phyloP scores from a whole-genome alignment of 2,113 vertebrate species.

The Heterotilapia buettikoferi region DNA sequence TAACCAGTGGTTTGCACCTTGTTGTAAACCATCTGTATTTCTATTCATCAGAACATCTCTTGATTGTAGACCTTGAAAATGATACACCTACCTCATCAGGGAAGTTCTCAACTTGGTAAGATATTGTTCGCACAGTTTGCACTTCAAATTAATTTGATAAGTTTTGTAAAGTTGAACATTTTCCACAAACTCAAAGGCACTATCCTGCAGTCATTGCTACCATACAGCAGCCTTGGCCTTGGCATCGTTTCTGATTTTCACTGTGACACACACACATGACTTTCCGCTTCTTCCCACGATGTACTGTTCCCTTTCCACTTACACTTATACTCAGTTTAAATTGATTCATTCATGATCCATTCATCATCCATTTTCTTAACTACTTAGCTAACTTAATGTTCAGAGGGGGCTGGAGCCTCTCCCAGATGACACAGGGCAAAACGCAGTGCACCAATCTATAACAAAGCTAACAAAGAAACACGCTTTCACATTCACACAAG shows the following conservation, averaged over 20 bases:
- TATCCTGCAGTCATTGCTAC: background rate
- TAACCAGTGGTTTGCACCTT: background rate
- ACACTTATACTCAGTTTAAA: background rate
- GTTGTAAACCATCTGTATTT: background rate
- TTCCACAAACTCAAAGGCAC: background rate
- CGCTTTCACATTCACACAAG: background rate
- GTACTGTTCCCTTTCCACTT: background rate
- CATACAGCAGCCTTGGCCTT: background rate
- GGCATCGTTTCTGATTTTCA: background rate
- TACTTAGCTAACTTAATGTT: background rate
- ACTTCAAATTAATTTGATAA: background rate
- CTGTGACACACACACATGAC: background rate
- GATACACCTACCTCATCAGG: background rate
- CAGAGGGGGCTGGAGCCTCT: background rate
- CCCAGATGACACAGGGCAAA: background rate
- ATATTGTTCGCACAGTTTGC: background rate
- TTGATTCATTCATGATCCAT: background rate
- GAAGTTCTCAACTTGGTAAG: background rate
- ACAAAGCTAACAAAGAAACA: background rate
- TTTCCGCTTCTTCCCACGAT: background rate
- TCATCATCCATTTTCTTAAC: background rate
- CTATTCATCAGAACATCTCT: background rate
- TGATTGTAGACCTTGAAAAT: background rate
- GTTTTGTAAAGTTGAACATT: background rate
- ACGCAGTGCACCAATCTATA: background rate